Base-by-base conservation (phyloP, 2,888 invertebrate species). In the Spilarctia lutea region DNA sequence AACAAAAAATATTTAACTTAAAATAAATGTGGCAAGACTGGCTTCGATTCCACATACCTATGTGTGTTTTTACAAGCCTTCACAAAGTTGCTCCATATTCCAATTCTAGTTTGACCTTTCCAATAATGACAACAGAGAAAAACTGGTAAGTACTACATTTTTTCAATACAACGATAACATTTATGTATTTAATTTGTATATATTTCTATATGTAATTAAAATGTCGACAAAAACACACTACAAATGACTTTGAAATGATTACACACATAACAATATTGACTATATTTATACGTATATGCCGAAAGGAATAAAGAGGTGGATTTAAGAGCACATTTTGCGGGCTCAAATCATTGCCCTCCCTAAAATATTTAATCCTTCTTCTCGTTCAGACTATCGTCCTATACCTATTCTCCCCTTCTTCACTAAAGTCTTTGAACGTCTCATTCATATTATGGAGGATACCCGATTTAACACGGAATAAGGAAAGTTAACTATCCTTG, bases 51-150 rank as follows among this genome's bases (percentile, higher is more conserved):
- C 79, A 83, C 84, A 81, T 81, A 76, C 69, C 67, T 71, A 60
- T 71, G 52, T 63, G 65, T 81, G 52, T 84, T 84, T 84, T 85
- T 84, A 78, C 74, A 65, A 66, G 39, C 35, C 73, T 71, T 27
- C 76, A 75, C 74, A 85, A 81, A 85, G 80, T 83, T 85, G 89
- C 85, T 87, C 85, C 82, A 88, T 83, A 86, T 88, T 85, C 76
- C 82, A 79, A 84, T 79, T 85, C 85, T 86, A 88, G 84, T 71
- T 78, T 85, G 87, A 88, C 89, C 87, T 88, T 88, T 83, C 74
- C 75, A 73, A 79, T 83, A 83, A 75, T 77, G 79, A 82, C 76
- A 79, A 76, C 72, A 78, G 68, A 78, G 69, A 81, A 80, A 84
- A 85, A 80, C 84, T 83, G 77, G 82, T 48, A 48, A 7, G 20